Evolutionary conservation across 2,113 vertebrate genomes (phyloP).

Genomic region (Apodemus speciosus): DNA sequence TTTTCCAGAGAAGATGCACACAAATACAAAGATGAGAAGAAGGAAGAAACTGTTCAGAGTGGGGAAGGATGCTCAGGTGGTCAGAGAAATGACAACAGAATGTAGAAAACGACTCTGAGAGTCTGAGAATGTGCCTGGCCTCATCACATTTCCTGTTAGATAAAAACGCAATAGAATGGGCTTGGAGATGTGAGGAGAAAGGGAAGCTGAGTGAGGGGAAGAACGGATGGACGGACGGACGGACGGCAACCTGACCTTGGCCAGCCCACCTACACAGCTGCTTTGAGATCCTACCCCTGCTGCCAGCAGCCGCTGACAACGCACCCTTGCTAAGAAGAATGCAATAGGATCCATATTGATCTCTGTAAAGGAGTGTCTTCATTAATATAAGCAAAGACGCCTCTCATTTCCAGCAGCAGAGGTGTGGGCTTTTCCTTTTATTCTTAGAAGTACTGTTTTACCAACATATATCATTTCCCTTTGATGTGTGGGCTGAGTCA

Average conservation of each 20-base stretch:
- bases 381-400: slow-evolving; percentile 74
- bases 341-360: slow-evolving; percentile 63
- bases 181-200: slow-evolving; percentile 42
- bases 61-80: neutral
- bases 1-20: neutral
- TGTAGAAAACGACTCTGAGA: neutral
- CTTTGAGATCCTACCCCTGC: slow-evolving; percentile 66
- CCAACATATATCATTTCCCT: slow-evolving; percentile 76
- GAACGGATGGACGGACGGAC: slow-evolving; percentile 44
- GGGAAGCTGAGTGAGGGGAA: slow-evolving; percentile 45
- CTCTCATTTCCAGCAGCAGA: slow-evolving; percentile 73
- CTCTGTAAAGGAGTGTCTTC: slow-evolving; percentile 72
- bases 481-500: slow-evolving; percentile 80
- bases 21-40: neutral
- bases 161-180: neutral
- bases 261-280: slow-evolving; percentile 66
- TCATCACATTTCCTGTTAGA: neutral
- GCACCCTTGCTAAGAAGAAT: slow-evolving; percentile 66
- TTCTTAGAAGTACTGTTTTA: slow-evolving; percentile 75
- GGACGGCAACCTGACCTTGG: slow-evolving; percentile 45
- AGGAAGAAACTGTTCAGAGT: neutral
- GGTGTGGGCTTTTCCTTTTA: slow-evolving; percentile 78
- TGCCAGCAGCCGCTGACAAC: slow-evolving; percentile 68
- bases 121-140: neutral
- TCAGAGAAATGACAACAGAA: neutral